Conservation (phyloP, 1,140 invertebrate species). For the Micrasema longulum region DNA sequence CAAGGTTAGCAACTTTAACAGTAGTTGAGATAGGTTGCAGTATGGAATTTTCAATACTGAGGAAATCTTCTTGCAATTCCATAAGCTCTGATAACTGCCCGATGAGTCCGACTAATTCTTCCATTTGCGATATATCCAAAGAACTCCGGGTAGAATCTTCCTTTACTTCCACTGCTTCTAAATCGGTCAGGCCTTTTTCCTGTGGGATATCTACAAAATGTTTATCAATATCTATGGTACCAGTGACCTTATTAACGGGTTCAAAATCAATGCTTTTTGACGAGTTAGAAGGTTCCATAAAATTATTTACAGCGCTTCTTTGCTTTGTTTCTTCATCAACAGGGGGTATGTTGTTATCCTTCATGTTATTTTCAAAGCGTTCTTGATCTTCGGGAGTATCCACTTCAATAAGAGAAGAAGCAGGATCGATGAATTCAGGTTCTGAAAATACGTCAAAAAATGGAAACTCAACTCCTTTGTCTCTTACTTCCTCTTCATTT, state of each 20-base stretch:
- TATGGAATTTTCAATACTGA: conserved; percentile 39
- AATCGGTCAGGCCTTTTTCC: background rate
- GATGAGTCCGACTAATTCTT: conserved; percentile 31
- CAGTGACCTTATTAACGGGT: conserved; percentile 17
- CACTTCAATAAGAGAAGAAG: too few species aligned
- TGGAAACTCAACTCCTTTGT: too few species aligned
- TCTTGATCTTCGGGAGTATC: too few species aligned
- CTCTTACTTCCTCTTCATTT: too few species aligned
- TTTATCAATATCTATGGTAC: conserved; percentile 11
- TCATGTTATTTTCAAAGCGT: too few species aligned
- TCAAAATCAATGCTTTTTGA: conserved; percentile 8
- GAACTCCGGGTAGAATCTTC: background rate
- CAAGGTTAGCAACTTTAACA: background rate
- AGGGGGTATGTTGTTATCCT: too few species aligned
- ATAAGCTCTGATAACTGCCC: conserved; percentile 36
- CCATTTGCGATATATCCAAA: background rate
- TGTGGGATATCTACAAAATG: conserved; percentile 17
- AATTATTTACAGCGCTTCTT: background rate
- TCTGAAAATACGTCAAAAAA: too few species aligned
- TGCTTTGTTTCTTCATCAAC: too few species aligned
- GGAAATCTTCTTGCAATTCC: conserved; percentile 46
- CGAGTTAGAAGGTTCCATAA: background rate
- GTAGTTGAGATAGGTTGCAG: conserved; percentile 13
- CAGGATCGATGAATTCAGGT: too few species aligned
- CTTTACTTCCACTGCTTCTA: conserved; percentile 19